phyloP scores from a whole-genome alignment of 2,797 vertebrate species.

The Lateolabrax maculatus region DNA sequence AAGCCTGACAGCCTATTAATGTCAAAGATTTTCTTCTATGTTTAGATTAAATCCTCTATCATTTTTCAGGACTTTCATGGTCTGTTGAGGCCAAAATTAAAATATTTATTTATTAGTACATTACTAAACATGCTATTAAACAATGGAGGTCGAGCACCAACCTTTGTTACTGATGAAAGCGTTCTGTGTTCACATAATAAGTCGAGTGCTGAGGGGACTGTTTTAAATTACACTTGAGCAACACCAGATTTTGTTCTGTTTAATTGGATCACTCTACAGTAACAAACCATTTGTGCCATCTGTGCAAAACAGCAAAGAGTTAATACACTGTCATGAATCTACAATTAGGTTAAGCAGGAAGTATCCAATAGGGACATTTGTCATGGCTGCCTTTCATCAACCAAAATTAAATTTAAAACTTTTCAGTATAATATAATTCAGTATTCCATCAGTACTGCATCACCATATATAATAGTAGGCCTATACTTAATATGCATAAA shows the following conservation, averaged over 20 bases:
- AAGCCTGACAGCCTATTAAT: constrained; percentile 36
- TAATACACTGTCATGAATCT: constrained; percentile 52
- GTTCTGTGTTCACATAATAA: constrained; percentile 38
- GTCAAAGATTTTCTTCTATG: constrained; percentile 9
- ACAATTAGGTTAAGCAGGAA: constrained; percentile 43
- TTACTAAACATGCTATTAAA: constrained; percentile 24
- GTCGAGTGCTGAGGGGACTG: constrained; percentile 40
- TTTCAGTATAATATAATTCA: constrained; percentile 22
- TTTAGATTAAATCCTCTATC: constrained; percentile 20
- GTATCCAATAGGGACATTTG: constrained; percentile 24
- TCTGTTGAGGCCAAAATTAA: constrained; percentile 16
- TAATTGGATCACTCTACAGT: constrained; percentile 51
- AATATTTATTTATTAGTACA: constrained; percentile 3
- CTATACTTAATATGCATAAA: constrained; percentile 1
- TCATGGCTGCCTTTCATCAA: constrained; percentile 37
- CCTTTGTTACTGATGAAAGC: constrained; percentile 35
- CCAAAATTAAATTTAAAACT: constrained; percentile 32
- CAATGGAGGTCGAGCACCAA: constrained; percentile 9
- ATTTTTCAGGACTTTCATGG: constrained; percentile 3
- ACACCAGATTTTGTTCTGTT: constrained; percentile 48
- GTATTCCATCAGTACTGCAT: constrained; percentile 5
- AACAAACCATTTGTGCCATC: constrained; percentile 53
- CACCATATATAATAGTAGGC: constrained; percentile 5
- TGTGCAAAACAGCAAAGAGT: constrained; percentile 55
- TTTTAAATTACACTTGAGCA: constrained; percentile 58